Evolutionary conservation across 2,888 invertebrate genomes (phyloP), one percentile per base, ranked within the genome.

Genomic region (Congeria kusceri): DNA sequence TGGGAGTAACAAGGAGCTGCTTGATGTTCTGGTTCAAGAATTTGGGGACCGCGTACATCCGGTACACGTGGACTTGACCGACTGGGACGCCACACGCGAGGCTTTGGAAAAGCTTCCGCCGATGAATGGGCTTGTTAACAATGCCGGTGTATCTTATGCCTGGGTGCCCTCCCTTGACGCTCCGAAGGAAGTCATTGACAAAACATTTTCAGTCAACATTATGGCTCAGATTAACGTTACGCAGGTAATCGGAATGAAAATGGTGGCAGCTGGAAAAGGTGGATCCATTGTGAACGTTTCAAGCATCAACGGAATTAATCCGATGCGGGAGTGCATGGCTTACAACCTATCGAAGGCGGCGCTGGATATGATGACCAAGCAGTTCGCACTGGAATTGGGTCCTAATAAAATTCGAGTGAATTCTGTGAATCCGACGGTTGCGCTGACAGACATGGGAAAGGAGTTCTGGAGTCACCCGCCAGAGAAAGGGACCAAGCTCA

Each of bases 251-350:
- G 96, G 96, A 15, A 95, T 95, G 83, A 95, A 96, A 91, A 95
- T 98, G 95, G 94, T 96, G 47, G 94, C 95, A 44, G 95, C 95
- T 64, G 96, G 96, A 87, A 94, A 94, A 58, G 95, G 95, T 69
- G 97, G 98, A 39, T 94, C 96, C 68, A 97, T 99, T 88, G 98
- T 99, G 0, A 98, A 98, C 92, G 94, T 98, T 59, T 98, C 98
- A 1, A 93, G 94, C 0, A 92, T 95, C 93, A 95, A 95, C 5
- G 97, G 96, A 5, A 94, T 98, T n/a, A 83, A 77, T 15, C 79
- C 83, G 9, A 83, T 83, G 79, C 93, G 94, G 47, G 96, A 97
- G 84, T 98, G 98, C 90, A 93, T 96, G 0, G 95, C 96, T 0
- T 99, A 99, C 92, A 84, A 97, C 90, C 95, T 97, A 0, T 96